Conservation (phyloP, 2,888 invertebrate genomes). For the Nomada goodeniana region DNA sequence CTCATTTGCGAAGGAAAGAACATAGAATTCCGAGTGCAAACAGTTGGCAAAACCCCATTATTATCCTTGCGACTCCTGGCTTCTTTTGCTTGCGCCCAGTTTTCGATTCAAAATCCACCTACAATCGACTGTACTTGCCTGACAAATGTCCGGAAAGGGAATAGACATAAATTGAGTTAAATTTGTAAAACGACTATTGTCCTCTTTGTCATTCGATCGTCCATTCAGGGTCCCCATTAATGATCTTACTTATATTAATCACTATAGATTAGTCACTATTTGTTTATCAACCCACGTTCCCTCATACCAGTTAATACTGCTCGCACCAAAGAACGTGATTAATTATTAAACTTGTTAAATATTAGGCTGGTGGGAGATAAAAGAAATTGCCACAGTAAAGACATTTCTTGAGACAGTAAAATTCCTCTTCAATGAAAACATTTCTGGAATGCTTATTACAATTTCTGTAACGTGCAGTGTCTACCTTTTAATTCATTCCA, state of each 20-base stretch:
- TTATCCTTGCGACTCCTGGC: slow-evolving; percentile 29
- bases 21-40: slow-evolving; percentile 57
- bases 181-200: not conserved
- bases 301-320: slow-evolving; percentile 30
- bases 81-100: slow-evolving; percentile 13
- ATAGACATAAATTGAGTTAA: slow-evolving; percentile 36
- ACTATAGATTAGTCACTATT: slow-evolving; percentile 51
- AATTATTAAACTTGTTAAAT: slow-evolving; percentile 43
- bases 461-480: too few relatives aligned
- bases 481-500: too few relatives aligned
- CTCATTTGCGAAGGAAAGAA: slow-evolving; percentile 70
- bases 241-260: slow-evolving; percentile 42
- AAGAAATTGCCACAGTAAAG: too few relatives aligned
- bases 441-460: too few relatives aligned
- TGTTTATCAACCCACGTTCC: slow-evolving; percentile 13
- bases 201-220: slow-evolving; percentile 34
- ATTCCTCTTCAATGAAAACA: too few relatives aligned
- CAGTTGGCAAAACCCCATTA: slow-evolving; percentile 50
- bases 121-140: slow-evolving; percentile 7
- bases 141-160: slow-evolving; percentile 18
- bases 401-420: too few relatives aligned
- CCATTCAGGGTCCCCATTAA: slow-evolving; percentile 15
- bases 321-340: slow-evolving; percentile 19
- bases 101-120: slow-evolving; percentile 40
- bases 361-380: not conserved